Evolutionary conservation across 2,888 invertebrate genomes (phyloP).

Genomic region (Alitta virens): DNA sequence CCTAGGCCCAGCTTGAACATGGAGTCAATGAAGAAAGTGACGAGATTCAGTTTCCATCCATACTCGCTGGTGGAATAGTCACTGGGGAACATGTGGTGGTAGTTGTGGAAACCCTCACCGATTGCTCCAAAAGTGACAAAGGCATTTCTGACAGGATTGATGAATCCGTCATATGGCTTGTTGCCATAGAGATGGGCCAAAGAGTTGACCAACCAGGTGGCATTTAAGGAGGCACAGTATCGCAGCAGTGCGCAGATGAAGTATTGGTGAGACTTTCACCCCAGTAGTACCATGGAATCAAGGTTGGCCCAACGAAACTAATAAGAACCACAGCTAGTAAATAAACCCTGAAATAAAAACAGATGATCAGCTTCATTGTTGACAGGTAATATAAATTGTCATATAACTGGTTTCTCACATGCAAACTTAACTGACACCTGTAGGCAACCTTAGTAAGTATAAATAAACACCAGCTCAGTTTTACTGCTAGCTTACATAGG

Average conservation of each 20-base stretch:
- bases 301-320: conserved; percentile 78
- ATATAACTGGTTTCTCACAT: no score
- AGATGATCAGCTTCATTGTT: no score
- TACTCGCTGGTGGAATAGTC: conserved; percentile 88
- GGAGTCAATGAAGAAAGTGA: conserved; percentile 75
- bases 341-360: conserved; percentile 71
- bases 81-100: conserved; percentile 90
- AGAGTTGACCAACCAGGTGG: conserved; percentile 93
- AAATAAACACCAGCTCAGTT: no score
- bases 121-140: conserved; percentile 69
- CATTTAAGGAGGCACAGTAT: conserved; percentile 81
- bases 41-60: conserved; percentile 69
- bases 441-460: no score
- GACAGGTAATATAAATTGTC: no score
- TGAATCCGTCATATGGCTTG: conserved; percentile 79
- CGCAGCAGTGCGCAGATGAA: conserved; percentile 77
- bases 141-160: conserved; percentile 77
- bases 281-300: conserved; percentile 82
- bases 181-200: conserved; percentile 92
- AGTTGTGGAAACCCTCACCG: conserved; percentile 83
- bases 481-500: no score
- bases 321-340: conserved; percentile 72
- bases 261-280: conserved; percentile 73
- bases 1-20: conserved; percentile 80
- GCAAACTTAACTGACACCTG: no score